Conservation (phyloP, 2,797 vertebrate genomes). For the Tragopan temminckii region DNA sequence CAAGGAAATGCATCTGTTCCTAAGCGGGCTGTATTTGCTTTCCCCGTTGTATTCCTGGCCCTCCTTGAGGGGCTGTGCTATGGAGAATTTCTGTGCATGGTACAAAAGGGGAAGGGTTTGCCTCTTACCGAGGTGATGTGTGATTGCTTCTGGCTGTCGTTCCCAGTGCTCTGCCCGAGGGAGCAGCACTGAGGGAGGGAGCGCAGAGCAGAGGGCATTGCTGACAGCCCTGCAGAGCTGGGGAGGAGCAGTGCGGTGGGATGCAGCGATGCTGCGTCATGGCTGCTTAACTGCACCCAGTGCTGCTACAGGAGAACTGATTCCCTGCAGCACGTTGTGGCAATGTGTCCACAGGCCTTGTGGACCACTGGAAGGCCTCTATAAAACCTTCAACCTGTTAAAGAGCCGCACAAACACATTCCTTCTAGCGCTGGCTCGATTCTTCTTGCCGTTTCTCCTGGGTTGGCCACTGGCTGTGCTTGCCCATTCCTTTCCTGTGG, state of each 20-base stretch:
- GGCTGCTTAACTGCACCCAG: fast-evolving
- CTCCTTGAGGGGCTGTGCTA: neutral
- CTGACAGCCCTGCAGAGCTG: fast-evolving
- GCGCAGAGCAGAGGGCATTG: fast-evolving
- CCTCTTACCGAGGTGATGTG: neutral
- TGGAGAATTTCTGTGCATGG: neutral
- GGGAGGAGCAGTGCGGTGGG: too few species aligned
- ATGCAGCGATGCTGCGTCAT: neutral
- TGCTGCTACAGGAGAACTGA: neutral
- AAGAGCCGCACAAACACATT: neutral
- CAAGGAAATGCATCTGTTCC: neutral
- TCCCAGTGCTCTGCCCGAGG: neutral
- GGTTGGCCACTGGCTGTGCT: neutral
- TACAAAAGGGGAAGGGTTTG: neutral
- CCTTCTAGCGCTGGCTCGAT: neutral
- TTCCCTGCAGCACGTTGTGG: fast-evolving
- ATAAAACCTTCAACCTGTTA: neutral
- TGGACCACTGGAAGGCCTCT: neutral
- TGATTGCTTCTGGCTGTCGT: neutral
- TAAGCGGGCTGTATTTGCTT: neutral
- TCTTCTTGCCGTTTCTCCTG: neutral
- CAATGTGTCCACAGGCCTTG: fast-evolving
- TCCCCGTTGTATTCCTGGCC: neutral
- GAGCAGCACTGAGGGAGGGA: neutral
- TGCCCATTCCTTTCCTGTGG: fast-evolving